Evolutionary conservation across 2,797 vertebrate genomes (phyloP).

Genomic region (Sebastiscus tertius): DNA sequence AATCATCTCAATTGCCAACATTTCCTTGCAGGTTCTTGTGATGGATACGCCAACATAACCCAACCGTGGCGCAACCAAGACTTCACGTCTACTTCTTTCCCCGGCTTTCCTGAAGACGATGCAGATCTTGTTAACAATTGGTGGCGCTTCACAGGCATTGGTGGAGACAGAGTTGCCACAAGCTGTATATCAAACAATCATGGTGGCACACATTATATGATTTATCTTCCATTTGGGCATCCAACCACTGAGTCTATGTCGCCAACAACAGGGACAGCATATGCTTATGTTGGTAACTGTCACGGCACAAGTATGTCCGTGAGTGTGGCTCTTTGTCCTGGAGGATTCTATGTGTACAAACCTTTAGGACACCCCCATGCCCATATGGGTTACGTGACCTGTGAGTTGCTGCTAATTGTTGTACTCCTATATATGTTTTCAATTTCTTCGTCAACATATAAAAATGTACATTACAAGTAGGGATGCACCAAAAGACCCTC

Average conservation of each 20-base stretch:
- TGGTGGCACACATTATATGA: conserved; percentile 16
- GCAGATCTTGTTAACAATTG: neutral
- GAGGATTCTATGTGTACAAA: conserved; percentile 54
- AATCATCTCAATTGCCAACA: neutral
- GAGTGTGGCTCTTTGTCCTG: conserved; percentile 44
- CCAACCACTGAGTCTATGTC: conserved; percentile 11
- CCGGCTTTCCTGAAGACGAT: conserved; percentile 10
- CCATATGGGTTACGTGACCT: conserved; percentile 9
- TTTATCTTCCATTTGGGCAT: neutral
- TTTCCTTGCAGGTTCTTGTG: conserved; percentile 42
- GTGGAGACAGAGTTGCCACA: conserved; percentile 44
- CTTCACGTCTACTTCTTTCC: neutral
- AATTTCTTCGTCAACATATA: neutral
- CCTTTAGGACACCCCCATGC: rapidly evolving
- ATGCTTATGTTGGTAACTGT: rapidly evolving
- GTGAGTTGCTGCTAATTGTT: conserved; percentile 12
- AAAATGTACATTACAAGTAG: neutral
- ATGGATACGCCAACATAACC: conserved; percentile 32
- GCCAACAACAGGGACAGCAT: neutral
- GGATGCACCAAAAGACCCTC: neutral
- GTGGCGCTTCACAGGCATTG: conserved; percentile 63
- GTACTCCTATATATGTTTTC: neutral
- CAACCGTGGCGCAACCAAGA: conserved; percentile 58
- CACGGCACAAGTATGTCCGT: rapidly evolving
- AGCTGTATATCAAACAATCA: rapidly evolving